A percentile compares a stretch with the other conserved stretches of the same genome.
phyloP scores from a whole-genome alignment of 2,888 invertebrate genomes.

The Phalera bucephala region DNA sequence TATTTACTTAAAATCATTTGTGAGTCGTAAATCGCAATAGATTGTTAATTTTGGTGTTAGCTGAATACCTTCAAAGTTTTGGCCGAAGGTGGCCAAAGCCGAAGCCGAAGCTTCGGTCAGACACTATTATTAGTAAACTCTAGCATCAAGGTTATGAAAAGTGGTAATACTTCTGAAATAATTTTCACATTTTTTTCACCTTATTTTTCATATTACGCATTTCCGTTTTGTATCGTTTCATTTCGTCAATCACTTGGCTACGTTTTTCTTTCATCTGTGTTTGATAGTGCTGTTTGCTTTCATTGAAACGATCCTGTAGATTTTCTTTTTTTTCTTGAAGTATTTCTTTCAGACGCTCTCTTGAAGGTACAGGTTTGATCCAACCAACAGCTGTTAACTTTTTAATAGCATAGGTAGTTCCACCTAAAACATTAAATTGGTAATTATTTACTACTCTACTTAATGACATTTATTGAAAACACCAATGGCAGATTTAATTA shows the following conservation, averaged over 20 bases:
- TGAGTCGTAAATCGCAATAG: too few species aligned
- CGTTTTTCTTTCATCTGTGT: constrained; percentile 68
- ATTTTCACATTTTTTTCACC: constrained; percentile 63
- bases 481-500: constrained; percentile 50
- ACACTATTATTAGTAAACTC: too few species aligned
- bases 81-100: too few species aligned
- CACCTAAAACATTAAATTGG: constrained; percentile 80
- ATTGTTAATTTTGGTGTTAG: too few species aligned
- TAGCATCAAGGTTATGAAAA: too few species aligned
- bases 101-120: too few species aligned
- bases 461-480: too few species aligned
- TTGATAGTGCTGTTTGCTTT: constrained; percentile 74
- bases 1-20: too few species aligned
- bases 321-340: constrained; percentile 84
- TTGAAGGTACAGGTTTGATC: constrained; percentile 91
- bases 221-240: constrained; percentile 75
- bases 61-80: too few species aligned
- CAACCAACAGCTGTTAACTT: constrained; percentile 91
- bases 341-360: constrained; percentile 85
- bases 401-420: constrained; percentile 93
- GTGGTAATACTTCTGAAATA: too few species aligned
- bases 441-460: neutral
- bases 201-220: constrained; percentile 74
- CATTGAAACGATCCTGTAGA: constrained; percentile 84
- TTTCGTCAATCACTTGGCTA: constrained; percentile 76